Evolutionary conservation across 2,888 invertebrate species (phyloP).

Genomic region (Oasisia sp.): DNA sequence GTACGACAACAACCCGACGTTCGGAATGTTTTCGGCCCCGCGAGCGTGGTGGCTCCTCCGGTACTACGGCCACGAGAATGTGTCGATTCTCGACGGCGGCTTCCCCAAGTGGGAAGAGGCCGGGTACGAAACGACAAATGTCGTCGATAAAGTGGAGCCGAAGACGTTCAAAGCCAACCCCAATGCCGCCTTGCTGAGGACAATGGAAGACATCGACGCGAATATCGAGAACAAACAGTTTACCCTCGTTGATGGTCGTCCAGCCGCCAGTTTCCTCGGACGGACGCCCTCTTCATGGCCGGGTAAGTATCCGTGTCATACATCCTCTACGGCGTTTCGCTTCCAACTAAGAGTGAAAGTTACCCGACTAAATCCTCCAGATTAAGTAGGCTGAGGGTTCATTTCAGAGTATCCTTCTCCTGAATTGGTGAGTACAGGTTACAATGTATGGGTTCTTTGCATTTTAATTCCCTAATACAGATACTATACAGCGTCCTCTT

Average conservation of each 20-base stretch:
- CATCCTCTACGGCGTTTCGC: too few relatives aligned
- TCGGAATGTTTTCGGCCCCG: conserved; percentile 54
- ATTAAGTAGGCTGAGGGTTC: too few relatives aligned
- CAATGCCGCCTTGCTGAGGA: conserved; percentile 47
- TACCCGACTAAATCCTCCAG: too few relatives aligned
- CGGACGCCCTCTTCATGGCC: conserved; percentile 56
- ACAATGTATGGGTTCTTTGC: too few relatives aligned
- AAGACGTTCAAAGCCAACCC: conserved; percentile 46
- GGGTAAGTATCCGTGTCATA: conserved; percentile 42
- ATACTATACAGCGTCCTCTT: too few relatives aligned
- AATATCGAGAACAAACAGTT: conserved; percentile 49
- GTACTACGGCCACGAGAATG: conserved; percentile 55
- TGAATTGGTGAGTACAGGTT: too few relatives aligned
- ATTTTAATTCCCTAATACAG: too few relatives aligned
- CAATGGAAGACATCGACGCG: conserved; percentile 52
- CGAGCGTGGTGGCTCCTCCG: conserved; percentile 61
- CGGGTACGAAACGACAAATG: conserved; percentile 41
- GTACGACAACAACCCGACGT: conserved; percentile 54
- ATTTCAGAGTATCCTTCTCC: too few relatives aligned
- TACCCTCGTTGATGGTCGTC: conserved; percentile 56
- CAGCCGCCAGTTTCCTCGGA: conserved; percentile 56
- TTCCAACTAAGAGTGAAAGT: too few relatives aligned
- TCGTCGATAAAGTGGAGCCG: conserved; percentile 31
- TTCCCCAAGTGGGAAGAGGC: conserved; percentile 52
- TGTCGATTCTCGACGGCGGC: conserved; percentile 59